Base-by-base conservation (phyloP, 1,140 invertebrate genomes). In the Aphidius ervi region DNA sequence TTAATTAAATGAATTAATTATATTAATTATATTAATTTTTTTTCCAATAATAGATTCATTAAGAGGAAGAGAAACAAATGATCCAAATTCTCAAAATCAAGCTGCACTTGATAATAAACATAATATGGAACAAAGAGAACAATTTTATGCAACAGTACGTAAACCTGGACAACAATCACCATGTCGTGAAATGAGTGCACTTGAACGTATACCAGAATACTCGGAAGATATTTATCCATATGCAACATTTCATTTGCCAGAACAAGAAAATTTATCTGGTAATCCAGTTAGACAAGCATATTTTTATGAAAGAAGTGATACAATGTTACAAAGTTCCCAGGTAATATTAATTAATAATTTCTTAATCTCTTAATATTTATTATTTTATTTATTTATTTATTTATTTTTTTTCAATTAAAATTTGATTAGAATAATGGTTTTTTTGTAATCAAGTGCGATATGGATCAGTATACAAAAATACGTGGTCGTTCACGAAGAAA, bases 211-310 rank as follows among this genome's bases (percentile, higher is more conserved):
- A 69, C 83, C 83, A 65, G 83, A 84, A 70, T 84, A 82, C 75
- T 83, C 83, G 46, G 84, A 86, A 74, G 84, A 85, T 20, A 59
- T 59, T 53, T 59, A 59, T 59, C 58, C 58, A 6, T 59, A 59
- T 71, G 84, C 84, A 55, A 85, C 83, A 60, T 85, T 85, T 73
- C 82, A 86, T 75, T 78, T 85, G 65, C 80, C 82, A 59, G 82
- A 83, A 70, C 81, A 83, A 71, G 81, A 83, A 71, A 82, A 82
- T 67, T 71, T 78, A 41, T 75, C 75, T 20, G 74, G 69, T 23
- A 71, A 79, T 65, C 69, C 76, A 47, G 70, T 76, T 58, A 61
- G 74, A 62, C 66, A 80, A 58, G 74, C 74, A 10, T 79, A 76
- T 58, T 74, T 80, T 61, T 81, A 79, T 69, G 74, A 78, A 50